phyloP scores from a whole-genome alignment of 2,888 invertebrate species.

The Hirtodrosophila duncani region DNA sequence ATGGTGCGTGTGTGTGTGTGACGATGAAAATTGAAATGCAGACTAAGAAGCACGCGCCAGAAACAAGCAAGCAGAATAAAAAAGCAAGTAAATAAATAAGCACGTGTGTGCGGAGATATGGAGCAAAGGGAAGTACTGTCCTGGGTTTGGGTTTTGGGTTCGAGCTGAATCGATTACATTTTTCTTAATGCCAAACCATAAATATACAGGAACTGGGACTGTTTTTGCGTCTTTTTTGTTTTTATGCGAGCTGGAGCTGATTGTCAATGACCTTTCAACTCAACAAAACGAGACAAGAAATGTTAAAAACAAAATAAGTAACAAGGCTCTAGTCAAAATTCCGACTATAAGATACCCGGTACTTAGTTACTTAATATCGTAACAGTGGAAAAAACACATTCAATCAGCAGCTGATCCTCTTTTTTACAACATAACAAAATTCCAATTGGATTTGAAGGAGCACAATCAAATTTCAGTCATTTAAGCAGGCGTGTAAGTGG shows the following conservation, averaged over 20 bases:
- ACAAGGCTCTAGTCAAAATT: constrained; percentile 1
- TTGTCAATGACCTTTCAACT: constrained; percentile 29
- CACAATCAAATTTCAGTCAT: too few relatives aligned
- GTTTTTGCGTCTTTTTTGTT: too few relatives aligned
- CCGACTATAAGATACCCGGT: too few relatives aligned
- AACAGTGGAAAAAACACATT: too few relatives aligned
- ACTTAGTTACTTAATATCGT: too few relatives aligned
- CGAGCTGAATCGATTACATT: constrained; percentile 61
- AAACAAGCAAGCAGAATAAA: constrained; percentile 16
- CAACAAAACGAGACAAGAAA: background rate
- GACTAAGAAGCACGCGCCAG: constrained; percentile 39
- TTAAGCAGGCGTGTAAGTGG: too few relatives aligned
- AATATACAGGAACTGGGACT: constrained; percentile 61
- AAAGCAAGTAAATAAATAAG: constrained; percentile 5
- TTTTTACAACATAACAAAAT: too few relatives aligned
- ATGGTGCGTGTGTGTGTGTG: constrained; percentile 34
- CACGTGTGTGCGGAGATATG: too few relatives aligned
- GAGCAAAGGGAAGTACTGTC: too few relatives aligned
- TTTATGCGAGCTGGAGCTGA: too few relatives aligned
- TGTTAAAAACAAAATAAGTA: background rate
- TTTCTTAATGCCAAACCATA: constrained; percentile 63
- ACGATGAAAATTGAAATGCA: constrained; percentile 23
- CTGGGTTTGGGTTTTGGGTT: background rate
- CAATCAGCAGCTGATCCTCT: too few relatives aligned
- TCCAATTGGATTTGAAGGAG: too few relatives aligned